Conservation (phyloP, 2,888 invertebrate genomes). For the Cylloceria caligata region DNA sequence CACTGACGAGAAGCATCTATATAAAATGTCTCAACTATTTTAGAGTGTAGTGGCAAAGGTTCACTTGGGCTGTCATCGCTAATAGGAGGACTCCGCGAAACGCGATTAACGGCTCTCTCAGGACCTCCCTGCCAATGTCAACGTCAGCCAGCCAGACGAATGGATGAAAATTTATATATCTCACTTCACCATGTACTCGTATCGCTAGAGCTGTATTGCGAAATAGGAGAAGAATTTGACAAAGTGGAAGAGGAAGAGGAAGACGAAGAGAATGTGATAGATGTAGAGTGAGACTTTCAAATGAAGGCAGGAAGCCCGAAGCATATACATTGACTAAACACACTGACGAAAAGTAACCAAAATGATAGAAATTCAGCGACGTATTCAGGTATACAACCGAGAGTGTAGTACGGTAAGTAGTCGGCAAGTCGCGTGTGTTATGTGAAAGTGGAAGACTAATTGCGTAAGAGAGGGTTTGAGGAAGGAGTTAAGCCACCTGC, state of each 20-base stretch:
- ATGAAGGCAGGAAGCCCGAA: background rate
- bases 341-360: slow-evolving; percentile 34
- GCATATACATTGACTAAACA: slow-evolving; percentile 9
- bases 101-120: slow-evolving; percentile 49
- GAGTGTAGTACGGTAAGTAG: slow-evolving; percentile 43
- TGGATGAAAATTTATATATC: slow-evolving; percentile 51
- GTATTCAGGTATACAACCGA: background rate
- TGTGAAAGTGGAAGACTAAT: slow-evolving; percentile 59
- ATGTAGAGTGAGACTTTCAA: background rate
- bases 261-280: background rate
- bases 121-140: slow-evolving; percentile 37
- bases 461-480: slow-evolving; percentile 43
- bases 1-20: slow-evolving; percentile 1
- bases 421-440: slow-evolving; percentile 26
- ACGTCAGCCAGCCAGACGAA: slow-evolving; percentile 55
- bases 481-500: slow-evolving; percentile 36
- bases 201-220: background rate
- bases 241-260: slow-evolving; percentile 6
- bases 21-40: slow-evolving; percentile 33
- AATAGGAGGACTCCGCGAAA: slow-evolving; percentile 29
- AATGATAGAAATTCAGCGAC: slow-evolving; percentile 14
- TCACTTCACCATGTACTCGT: slow-evolving; percentile 6
- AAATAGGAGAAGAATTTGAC: slow-evolving; percentile 29
- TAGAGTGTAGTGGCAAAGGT: background rate
- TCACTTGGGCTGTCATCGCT: slow-evolving; percentile 14